Conservation (phyloP, 2,888 invertebrate genomes). For the Clepsis dumicolana region DNA sequence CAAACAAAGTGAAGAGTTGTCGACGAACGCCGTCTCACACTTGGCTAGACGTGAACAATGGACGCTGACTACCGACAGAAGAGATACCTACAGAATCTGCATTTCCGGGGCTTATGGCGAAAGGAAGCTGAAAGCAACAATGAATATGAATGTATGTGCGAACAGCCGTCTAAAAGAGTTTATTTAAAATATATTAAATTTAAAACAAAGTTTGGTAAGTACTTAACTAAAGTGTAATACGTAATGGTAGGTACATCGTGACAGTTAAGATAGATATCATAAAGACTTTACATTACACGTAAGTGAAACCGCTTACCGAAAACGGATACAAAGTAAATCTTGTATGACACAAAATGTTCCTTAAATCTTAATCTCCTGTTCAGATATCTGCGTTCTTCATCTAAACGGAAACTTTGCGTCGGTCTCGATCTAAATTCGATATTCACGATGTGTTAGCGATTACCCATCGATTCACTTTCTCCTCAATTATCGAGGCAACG, state of each 20-base stretch:
- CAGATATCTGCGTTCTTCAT: slow-evolving; percentile 23
- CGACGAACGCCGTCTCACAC: slow-evolving; percentile 43
- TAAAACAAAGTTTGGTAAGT: slow-evolving; percentile 3
- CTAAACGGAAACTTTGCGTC: slow-evolving; percentile 32
- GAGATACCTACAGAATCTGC: slow-evolving; percentile 42
- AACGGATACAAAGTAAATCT: slow-evolving; percentile 16
- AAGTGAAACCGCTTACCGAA: slow-evolving; percentile 18
- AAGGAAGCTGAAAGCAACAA: slow-evolving; percentile 30
- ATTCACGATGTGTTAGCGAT: slow-evolving; percentile 52
- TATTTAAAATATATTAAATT: background rate
- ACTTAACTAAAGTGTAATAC: background rate
- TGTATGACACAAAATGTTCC: slow-evolving; percentile 10
- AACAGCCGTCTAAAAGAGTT: background rate
- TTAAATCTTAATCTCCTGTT: slow-evolving; percentile 6
- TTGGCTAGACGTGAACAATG: slow-evolving; percentile 47
- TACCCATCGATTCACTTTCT: slow-evolving; percentile 65
- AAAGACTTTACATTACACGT: slow-evolving; percentile 9
- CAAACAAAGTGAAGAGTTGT: slow-evolving; percentile 10
- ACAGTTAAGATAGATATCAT: slow-evolving; percentile 27
- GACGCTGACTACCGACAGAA: slow-evolving; percentile 33
- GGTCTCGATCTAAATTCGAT: slow-evolving; percentile 45
- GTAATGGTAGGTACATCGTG: background rate
- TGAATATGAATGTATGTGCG: background rate
- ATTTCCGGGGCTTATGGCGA: slow-evolving; percentile 34
- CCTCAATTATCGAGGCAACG: slow-evolving; percentile 50